phyloP scores from a whole-genome alignment of 2,797 vertebrate genomes.

The Valencia hispanica region DNA sequence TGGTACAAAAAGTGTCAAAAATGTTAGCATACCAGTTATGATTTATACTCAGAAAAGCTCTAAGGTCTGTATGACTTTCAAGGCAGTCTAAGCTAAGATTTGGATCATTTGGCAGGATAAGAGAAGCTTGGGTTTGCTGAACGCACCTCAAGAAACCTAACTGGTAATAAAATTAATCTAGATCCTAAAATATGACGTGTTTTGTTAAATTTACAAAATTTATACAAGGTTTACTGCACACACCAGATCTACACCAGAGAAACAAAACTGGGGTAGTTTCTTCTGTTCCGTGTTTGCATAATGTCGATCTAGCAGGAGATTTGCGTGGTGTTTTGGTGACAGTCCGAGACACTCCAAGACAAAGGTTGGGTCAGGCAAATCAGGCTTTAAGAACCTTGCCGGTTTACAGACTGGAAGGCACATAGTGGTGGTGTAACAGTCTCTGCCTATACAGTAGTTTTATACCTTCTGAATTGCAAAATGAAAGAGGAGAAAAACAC shows the following conservation, averaged over 20 bases:
- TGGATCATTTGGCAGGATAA: background rate
- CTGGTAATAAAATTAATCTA: background rate
- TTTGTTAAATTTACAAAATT: background rate
- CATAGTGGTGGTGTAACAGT: background rate
- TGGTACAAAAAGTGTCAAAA: too few relatives aligned
- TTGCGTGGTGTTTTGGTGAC: conserved; percentile 8
- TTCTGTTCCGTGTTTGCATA: conserved; percentile 13
- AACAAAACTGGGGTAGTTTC: background rate
- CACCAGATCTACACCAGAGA: background rate
- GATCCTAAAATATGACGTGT: background rate
- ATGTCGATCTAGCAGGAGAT: background rate
- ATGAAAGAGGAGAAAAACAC: conserved; percentile 14
- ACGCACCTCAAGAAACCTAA: background rate
- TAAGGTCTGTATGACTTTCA: background rate
- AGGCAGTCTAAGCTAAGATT: background rate
- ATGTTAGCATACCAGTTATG: too few relatives aligned
- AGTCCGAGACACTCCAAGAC: background rate
- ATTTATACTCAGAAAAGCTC: too few relatives aligned
- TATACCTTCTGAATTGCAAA: conserved; percentile 7
- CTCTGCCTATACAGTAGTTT: conserved; percentile 7
- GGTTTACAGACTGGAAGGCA: background rate
- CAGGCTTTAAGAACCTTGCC: background rate
- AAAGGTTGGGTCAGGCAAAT: conserved; percentile 10
- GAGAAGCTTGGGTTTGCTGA: background rate
- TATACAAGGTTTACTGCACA: too few relatives aligned